Evolutionary conservation across 53 echinoderm and acorn worm species (phyloP).

Genomic region (Echinometra lucunter): DNA sequence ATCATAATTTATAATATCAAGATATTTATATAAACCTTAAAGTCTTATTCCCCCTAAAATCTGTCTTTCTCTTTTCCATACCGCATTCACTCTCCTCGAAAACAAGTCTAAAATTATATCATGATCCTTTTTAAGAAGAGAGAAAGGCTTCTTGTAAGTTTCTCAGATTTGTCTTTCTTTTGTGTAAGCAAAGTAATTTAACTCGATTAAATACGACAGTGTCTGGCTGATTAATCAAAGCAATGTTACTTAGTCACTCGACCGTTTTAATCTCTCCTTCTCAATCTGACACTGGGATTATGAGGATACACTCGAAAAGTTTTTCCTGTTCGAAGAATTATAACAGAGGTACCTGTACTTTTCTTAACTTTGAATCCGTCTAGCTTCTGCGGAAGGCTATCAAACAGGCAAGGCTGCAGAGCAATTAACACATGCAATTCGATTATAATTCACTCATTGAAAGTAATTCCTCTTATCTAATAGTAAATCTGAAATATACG

Average conservation of each 20-base stretch:
- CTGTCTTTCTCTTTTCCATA: not conserved
- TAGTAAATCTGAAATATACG: not conserved
- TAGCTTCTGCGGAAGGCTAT: not conserved
- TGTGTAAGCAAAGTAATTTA: constrained; percentile 4
- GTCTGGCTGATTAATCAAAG: constrained; percentile 8
- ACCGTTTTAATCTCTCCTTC: not conserved
- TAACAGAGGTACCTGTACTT: not conserved
- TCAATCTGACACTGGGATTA: not conserved
- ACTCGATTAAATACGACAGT: constrained; percentile 37
- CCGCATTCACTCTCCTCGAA: not conserved
- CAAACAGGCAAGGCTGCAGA: not conserved
- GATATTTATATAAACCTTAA: too few relatives aligned
- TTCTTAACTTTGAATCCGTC: not conserved
- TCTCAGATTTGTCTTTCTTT: constrained; percentile 24
- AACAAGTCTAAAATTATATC: not conserved
- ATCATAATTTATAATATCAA: too few relatives aligned
- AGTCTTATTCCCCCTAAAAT: too few relatives aligned
- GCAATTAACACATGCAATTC: not conserved
- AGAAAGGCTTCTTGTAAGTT: not conserved
- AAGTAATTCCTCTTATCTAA: not conserved
- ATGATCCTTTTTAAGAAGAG: not conserved
- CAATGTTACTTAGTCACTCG: not conserved
- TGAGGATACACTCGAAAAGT: not conserved
- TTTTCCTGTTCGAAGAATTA: not conserved
- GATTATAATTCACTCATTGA: not conserved